These are phyloP conservation scores for Ctenoplectra terminalis DNA, from an alignment of 1,140 invertebrate genomes.

Conservation along the genomic window DNA sequence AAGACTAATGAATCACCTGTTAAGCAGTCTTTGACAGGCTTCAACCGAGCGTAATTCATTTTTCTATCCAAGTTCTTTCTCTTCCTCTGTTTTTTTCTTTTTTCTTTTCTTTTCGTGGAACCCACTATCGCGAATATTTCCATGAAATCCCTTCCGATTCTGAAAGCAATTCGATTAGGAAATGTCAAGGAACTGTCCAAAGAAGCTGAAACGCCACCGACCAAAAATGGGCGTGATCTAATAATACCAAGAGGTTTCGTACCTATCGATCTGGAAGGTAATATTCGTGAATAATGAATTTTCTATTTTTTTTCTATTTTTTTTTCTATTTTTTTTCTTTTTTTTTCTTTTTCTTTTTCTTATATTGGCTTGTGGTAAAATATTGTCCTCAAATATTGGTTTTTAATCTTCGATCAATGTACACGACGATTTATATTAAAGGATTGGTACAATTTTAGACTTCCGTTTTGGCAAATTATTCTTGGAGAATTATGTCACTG, in stretches of 20 bases:
- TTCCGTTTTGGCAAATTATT: background rate
- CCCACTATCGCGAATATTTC: background rate
- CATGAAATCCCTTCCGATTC: too few relatives aligned
- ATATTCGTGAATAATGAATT: background rate
- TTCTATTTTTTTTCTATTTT: background rate
- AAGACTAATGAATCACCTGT: slow-evolving; percentile 23
- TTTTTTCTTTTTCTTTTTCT: too few relatives aligned
- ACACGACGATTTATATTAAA: background rate
- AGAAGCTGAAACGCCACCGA: background rate
- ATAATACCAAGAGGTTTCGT: slow-evolving; percentile 37
- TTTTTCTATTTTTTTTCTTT: background rate
- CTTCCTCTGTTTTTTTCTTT: too few relatives aligned
- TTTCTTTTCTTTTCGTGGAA: background rate
- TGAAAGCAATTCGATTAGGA: background rate
- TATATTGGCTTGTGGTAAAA: too few relatives aligned
- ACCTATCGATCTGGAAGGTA: slow-evolving; percentile 31
- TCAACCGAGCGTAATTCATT: background rate
- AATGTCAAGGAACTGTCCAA: background rate
- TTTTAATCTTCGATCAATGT: background rate
- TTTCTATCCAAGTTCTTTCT: background rate
- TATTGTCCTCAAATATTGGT: background rate
- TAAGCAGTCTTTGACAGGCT: slow-evolving; percentile 13
- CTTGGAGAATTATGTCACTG: background rate
- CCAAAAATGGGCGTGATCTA: slow-evolving; percentile 15
- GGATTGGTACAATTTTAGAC: background rate